Base-by-base conservation (phyloP, 2,113 vertebrate species). In the Dicrurus megarhynchus region DNA sequence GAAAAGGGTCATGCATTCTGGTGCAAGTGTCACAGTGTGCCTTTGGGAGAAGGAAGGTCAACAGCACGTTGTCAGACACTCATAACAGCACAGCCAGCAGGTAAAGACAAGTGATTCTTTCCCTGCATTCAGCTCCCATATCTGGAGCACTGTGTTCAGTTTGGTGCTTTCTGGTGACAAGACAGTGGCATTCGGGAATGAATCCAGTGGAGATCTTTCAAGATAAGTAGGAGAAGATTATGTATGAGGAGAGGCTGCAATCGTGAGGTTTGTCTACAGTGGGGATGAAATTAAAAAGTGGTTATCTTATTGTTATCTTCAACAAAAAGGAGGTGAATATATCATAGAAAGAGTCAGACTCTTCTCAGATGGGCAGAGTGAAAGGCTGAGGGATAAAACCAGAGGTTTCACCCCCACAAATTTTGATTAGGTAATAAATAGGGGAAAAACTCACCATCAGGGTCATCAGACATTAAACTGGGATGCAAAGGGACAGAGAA, bases 361-460 rank as follows among this genome's bases (percentile, higher is more conserved):
- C 21, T 44, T 59, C 33, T 57, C 3, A 13, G 8, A 84, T 18
- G 21, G 22, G 26, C 5, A 61, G 18, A 69, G 17, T 22, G 17
- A 65, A 69, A 61, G 24, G 13, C 39, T 61, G 50, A 84, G 32
- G 12, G 5, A 56, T n/a, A 82, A 78, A 63, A 2, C 1, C 6
- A 42, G 0, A 1, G 11, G 5, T 24, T 74, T 19, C 22, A 73
- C n/a, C 3, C 47, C 52, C 1, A 56, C 27, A 35, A 81, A 56
- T 39, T 69, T 50, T 60, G 19, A 30, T 56, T 24, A 49, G 12
- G 2, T 24, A n/a, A 30, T 30, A 64, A 57, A 71, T 9, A 11
- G 5, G 23, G 37, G 13, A 2, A n/a, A 16, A 41, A 50, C 3
- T 23, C 32, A 59, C 12, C 6, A n/a, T 55, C 5, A 37, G 13